Conservation (phyloP, 30 jellyfish, hydroid and myxozoan genomes). For the Hydra vulgaris region DNA sequence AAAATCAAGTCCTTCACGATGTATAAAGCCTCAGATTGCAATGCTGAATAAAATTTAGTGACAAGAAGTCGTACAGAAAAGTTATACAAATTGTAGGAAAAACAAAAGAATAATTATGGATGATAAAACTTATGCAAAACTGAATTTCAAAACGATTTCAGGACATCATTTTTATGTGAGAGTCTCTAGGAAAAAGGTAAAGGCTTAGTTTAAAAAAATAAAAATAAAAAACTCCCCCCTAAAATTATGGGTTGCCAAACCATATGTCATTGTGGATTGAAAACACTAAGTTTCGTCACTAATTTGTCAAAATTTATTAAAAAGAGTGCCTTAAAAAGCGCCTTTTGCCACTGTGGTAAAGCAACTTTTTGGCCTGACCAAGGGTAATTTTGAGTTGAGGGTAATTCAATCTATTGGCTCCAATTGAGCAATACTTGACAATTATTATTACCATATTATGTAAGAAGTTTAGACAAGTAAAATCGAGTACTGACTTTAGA, state of each 20-base stretch:
- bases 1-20: background rate
- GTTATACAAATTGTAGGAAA: background rate
- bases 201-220: background rate
- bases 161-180: background rate
- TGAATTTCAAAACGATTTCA: background rate
- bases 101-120: background rate
- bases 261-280: background rate
- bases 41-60: background rate
- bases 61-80: background rate
- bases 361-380: background rate
- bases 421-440: background rate
- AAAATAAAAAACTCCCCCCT: background rate
- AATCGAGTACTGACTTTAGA: background rate
- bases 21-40: background rate
- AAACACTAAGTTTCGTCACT: background rate
- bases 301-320: background rate
- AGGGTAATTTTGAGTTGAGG: background rate
- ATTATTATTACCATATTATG: background rate
- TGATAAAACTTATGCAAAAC: background rate
- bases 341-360: background rate
- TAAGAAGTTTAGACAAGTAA: background rate
- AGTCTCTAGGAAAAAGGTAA: background rate
- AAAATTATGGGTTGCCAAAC: background rate
- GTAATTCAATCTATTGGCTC: no score
- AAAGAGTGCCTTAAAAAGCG: background rate